A percentile compares a stretch with the other conserved stretches of the same genome.
phyloP scores from a whole-genome alignment of 2,797 vertebrate species.

The Sebastolobus altivelis region DNA sequence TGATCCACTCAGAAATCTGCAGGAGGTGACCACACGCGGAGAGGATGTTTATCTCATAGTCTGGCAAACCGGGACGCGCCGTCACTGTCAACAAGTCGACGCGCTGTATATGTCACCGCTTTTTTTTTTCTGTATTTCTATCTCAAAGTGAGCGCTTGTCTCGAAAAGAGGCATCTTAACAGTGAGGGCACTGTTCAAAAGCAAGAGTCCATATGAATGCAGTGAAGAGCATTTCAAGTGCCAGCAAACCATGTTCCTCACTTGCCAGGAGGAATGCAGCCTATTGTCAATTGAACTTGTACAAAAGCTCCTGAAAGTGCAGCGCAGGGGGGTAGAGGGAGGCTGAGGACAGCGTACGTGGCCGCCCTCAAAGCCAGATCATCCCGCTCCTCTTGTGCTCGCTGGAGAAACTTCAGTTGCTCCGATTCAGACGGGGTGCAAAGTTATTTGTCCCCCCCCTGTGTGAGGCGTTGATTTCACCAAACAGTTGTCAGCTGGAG shows the following conservation, averaged over 20 bases:
- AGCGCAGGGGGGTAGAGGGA: slow-evolving; percentile 30
- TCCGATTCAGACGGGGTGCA: slow-evolving; percentile 60
- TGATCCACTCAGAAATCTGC: slow-evolving; percentile 35
- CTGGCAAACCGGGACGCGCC: slow-evolving; percentile 36
- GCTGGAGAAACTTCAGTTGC: slow-evolving; percentile 48
- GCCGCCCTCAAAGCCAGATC: slow-evolving; percentile 45
- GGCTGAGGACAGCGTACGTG: slow-evolving; percentile 46
- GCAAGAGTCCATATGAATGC: slow-evolving; percentile 63
- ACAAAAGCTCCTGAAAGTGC: slow-evolving; percentile 53
- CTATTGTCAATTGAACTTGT: slow-evolving; percentile 68
- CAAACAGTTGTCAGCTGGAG: slow-evolving; percentile 75
- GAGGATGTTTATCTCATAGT: slow-evolving; percentile 73
- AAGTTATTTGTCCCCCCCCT: slow-evolving; percentile 80
- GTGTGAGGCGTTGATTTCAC: slow-evolving; percentile 73
- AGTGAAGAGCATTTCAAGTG: slow-evolving; percentile 71
- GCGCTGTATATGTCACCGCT: slow-evolving; percentile 48
- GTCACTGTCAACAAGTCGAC: slow-evolving; percentile 60
- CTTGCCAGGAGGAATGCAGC: slow-evolving; percentile 71
- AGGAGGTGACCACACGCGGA: slow-evolving; percentile 43
- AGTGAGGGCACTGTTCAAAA: slow-evolving; percentile 77
- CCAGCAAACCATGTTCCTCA: slow-evolving; percentile 73
- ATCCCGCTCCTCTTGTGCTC: slow-evolving; percentile 40
- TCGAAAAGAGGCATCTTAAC: slow-evolving; percentile 59
- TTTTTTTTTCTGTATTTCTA: slow-evolving; percentile 60
- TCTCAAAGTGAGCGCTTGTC: slow-evolving; percentile 70